These are phyloP conservation scores for Lycaon pictus DNA, from an alignment of 2,113 vertebrate genomes.

Conservation along the genomic window DNA sequence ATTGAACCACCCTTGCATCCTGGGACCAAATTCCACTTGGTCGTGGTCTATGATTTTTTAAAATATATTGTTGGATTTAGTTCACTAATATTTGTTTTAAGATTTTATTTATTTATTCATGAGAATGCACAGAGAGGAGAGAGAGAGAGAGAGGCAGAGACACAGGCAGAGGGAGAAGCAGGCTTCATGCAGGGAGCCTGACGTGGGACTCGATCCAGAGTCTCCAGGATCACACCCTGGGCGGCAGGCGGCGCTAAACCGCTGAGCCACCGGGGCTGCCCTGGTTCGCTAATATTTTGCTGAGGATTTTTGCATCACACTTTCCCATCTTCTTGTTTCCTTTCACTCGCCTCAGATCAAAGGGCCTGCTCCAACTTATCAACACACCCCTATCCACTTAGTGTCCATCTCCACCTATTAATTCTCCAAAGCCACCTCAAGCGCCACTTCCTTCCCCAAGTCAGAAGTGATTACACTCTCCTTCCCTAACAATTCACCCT, in stretches of 20 bases:
- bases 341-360: not conserved
- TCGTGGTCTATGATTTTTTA: not conserved
- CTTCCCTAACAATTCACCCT: not conserved
- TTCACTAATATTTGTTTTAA: not conserved
- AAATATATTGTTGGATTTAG: not conserved
- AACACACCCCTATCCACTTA: too few relatives aligned
- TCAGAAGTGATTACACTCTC: not conserved
- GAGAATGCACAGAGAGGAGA: too few relatives aligned
- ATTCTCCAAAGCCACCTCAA: not conserved
- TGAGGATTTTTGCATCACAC: not conserved
- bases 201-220: too few relatives aligned
- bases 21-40: not conserved
- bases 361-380: not conserved
- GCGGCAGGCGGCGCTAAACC: too few relatives aligned
- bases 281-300: not conserved
- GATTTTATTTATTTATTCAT: too few relatives aligned
- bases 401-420: not conserved
- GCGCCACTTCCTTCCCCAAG: not conserved
- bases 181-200: too few relatives aligned
- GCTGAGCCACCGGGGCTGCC: too few relatives aligned
- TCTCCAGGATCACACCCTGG: too few relatives aligned
- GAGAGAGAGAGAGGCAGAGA: too few relatives aligned
- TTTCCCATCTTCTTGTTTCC: not conserved
- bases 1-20: not conserved
- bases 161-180: too few relatives aligned